Evolutionary conservation across 2,888 invertebrate genomes (phyloP).

Genomic region (Tillus elongatus): DNA sequence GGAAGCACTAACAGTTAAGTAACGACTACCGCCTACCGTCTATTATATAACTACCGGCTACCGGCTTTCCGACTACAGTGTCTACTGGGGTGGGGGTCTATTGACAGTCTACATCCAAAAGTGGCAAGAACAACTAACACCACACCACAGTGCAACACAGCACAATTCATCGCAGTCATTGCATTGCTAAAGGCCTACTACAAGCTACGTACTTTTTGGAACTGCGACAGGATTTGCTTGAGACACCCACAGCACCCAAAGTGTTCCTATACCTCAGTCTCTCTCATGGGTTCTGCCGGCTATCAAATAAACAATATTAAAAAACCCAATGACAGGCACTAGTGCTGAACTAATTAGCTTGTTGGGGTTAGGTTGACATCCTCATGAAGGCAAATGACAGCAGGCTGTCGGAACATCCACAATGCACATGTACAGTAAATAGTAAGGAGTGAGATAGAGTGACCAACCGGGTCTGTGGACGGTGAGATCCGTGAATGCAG

Average conservation of each 20-base stretch:
- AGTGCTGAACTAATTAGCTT: constrained; percentile 17
- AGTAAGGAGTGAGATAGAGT: no score
- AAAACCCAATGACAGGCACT: constrained; percentile 17
- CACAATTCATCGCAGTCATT: constrained; percentile 37
- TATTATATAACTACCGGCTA: no score
- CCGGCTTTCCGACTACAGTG: no score
- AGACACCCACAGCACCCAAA: constrained; percentile 41
- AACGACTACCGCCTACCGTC: neutral
- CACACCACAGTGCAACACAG: constrained; percentile 41
- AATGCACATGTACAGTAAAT: no score
- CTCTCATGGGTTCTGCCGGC: constrained; percentile 67
- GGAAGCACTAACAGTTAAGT: constrained; percentile 21
- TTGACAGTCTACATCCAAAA: no score
- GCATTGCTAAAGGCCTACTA: constrained; percentile 40
- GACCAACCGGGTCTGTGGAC: no score
- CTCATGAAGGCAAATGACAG: no score
- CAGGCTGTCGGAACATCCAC: no score
- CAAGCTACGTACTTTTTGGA: constrained; percentile 51
- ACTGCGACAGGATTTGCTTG: constrained; percentile 50
- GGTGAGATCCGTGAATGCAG: no score
- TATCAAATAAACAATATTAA: constrained; percentile 47
- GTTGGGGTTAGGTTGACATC: no score
- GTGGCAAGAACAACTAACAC: constrained; percentile 40
- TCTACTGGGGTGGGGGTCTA: no score
- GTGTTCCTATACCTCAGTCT: constrained; percentile 63